These are phyloP conservation scores for Oedothorax gibbosus DNA, from an alignment of 1,140 invertebrate species.

Conservation along the genomic window DNA sequence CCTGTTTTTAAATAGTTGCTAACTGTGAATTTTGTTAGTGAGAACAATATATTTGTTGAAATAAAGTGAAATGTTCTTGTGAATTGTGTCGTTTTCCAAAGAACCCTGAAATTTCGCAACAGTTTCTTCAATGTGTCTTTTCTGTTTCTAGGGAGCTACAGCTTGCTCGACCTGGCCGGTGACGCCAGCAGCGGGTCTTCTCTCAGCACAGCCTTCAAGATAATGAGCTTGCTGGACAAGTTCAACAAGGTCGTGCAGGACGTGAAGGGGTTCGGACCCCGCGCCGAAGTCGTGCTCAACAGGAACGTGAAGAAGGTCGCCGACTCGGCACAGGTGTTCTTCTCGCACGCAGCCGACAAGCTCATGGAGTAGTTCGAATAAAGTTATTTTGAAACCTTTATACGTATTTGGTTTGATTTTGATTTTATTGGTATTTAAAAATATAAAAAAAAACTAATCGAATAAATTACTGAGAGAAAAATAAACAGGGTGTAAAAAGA, in stretches of 20 bases:
- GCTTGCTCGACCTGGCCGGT: slow-evolving; percentile 46
- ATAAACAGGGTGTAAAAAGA: no score
- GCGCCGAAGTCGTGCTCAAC: slow-evolving; percentile 42
- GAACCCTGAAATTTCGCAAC: no score
- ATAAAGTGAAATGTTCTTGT: no score
- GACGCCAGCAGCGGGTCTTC: slow-evolving; percentile 41
- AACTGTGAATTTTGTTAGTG: no score
- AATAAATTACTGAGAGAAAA: no score
- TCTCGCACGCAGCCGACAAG: slow-evolving; percentile 45
- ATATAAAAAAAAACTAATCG: no score
- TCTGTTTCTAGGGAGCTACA: slow-evolving; percentile 38
- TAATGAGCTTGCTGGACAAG: slow-evolving; percentile 52
- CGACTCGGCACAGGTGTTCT: slow-evolving; percentile 51
- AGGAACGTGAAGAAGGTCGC: slow-evolving; percentile 52
- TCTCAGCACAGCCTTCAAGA: slow-evolving; percentile 46
- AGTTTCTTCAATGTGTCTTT: not conserved
- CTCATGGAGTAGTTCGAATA: slow-evolving; percentile 10
- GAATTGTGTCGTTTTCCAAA: no score
- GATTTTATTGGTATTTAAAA: no score
- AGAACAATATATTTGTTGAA: no score
- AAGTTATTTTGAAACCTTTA: no score
- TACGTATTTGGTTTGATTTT: no score
- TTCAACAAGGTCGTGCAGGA: slow-evolving; percentile 60
- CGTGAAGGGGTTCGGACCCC: slow-evolving; percentile 41
- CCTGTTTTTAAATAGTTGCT: no score